Conservation (phyloP, 1,140 invertebrate species). For the Hydropsyche tenuis region DNA sequence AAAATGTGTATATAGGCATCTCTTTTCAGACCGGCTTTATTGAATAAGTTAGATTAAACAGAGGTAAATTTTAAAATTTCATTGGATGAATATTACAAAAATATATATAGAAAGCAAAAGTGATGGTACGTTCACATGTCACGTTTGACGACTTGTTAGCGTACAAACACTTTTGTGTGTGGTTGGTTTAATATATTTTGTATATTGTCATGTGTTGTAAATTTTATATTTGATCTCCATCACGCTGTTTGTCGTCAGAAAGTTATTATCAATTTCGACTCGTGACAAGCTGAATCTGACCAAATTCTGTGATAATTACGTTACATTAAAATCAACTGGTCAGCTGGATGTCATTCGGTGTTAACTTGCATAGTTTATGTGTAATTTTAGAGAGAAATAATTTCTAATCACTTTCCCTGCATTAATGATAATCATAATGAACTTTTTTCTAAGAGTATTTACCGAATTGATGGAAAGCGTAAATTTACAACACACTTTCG, state of each 20-base stretch:
- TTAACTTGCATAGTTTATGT: too few relatives aligned
- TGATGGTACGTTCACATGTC: too few relatives aligned
- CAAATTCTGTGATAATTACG: conserved; percentile 7
- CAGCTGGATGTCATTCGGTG: conserved; percentile 14
- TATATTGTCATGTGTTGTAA: conserved; percentile 9
- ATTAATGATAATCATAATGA: too few relatives aligned
- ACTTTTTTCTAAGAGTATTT: too few relatives aligned
- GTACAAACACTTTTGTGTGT: background rate
- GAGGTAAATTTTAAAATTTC: background rate
- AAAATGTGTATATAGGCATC: conserved; percentile 30
- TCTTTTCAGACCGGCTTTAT: conserved; percentile 36
- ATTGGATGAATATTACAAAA: too few relatives aligned
- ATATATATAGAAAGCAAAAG: too few relatives aligned
- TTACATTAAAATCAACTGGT: background rate
- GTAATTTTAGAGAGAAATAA: too few relatives aligned
- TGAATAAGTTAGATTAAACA: conserved; percentile 22
- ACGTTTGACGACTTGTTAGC: too few relatives aligned
- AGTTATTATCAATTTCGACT: background rate
- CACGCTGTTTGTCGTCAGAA: background rate
- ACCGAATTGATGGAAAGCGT: background rate
- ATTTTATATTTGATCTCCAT: background rate
- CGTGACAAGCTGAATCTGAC: background rate
- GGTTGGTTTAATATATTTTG: conserved; percentile 18
- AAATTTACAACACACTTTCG: conserved; percentile 1
- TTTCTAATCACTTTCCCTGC: too few relatives aligned